phyloP scores from a whole-genome alignment of 2,113 vertebrate species.

The Dunckerocampus dactyliophorus region DNA sequence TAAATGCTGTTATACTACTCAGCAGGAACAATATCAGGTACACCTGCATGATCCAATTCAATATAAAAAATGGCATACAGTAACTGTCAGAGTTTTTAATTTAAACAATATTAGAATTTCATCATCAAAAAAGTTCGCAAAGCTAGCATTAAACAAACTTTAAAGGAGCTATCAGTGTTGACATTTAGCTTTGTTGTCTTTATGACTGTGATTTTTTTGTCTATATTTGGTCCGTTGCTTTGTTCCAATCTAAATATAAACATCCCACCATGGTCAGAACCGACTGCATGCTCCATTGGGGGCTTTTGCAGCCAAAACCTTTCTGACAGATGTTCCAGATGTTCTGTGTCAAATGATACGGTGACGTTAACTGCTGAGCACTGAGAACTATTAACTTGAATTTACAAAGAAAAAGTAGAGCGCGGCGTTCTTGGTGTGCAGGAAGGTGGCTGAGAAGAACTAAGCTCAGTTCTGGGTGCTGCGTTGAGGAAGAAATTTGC shows the following conservation, averaged over 20 bases:
- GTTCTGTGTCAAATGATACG: not conserved
- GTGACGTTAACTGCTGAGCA: not conserved
- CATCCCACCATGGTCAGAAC: not conserved
- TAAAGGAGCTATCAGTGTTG: not conserved
- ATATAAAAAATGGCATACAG: too few relatives aligned
- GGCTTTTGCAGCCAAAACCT: not conserved
- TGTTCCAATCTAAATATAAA: not conserved
- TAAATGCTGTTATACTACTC: too few relatives aligned
- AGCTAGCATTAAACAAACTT: not conserved
- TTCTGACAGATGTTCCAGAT: not conserved
- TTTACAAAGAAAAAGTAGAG: not conserved
- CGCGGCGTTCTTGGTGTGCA: not conserved
- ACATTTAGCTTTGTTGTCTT: too few relatives aligned
- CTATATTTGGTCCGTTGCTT: constrained; percentile 6
- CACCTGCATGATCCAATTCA: too few relatives aligned
- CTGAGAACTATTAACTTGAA: not conserved
- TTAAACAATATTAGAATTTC: too few relatives aligned
- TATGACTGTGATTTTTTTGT: not conserved
- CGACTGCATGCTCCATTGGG: not conserved
- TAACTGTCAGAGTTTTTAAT: too few relatives aligned
- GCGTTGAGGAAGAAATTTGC: not conserved
- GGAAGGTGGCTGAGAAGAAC: not conserved
- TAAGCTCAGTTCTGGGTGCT: not conserved
- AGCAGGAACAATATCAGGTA: too few relatives aligned
- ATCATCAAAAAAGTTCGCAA: too few relatives aligned